A percentile compares a stretch with the other conserved stretches of the same genome.
Conservation (phyloP, 2,888 invertebrate genomes). For the Pseudanteris insignis region DNA sequence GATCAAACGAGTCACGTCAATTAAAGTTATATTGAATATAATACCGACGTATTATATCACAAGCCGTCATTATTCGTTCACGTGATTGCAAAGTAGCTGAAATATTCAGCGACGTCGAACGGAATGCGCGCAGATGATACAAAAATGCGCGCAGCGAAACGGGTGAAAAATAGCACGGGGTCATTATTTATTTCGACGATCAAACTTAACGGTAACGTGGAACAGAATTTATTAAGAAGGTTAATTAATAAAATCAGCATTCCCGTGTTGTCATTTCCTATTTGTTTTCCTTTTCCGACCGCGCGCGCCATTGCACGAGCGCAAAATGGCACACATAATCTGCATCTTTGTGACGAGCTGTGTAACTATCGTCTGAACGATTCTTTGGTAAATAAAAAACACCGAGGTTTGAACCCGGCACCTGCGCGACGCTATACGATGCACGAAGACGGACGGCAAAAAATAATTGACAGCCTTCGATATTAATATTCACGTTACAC, state of each 20-base stretch:
- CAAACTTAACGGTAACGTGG: constrained; percentile 34
- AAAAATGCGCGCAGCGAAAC: constrained; percentile 13
- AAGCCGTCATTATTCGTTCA: constrained; percentile 27
- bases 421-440: no score
- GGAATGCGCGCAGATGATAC: constrained; percentile 25
- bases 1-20: constrained; percentile 44
- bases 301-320: no score
- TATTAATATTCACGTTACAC: no score
- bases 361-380: no score
- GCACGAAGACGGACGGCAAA: no score
- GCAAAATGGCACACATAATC: no score
- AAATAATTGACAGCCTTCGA: no score
- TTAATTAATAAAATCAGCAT: constrained; percentile 13
- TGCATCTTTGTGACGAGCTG: no score
- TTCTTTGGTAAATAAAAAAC: no score
- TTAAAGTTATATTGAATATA: constrained; percentile 45
- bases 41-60: constrained; percentile 37
- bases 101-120: constrained; percentile 16
- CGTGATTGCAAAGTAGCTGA: constrained; percentile 34
- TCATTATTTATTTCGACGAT: constrained; percentile 27
- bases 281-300: no score
- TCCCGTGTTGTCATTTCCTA: not conserved
- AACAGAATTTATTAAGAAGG: constrained; percentile 19
- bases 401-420: no score
- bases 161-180: constrained; percentile 21